A percentile compares a stretch with the other conserved stretches of the same genome.
Conservation (phyloP, 1,140 invertebrate species). For the Ptiloglossa arizonensis region DNA sequence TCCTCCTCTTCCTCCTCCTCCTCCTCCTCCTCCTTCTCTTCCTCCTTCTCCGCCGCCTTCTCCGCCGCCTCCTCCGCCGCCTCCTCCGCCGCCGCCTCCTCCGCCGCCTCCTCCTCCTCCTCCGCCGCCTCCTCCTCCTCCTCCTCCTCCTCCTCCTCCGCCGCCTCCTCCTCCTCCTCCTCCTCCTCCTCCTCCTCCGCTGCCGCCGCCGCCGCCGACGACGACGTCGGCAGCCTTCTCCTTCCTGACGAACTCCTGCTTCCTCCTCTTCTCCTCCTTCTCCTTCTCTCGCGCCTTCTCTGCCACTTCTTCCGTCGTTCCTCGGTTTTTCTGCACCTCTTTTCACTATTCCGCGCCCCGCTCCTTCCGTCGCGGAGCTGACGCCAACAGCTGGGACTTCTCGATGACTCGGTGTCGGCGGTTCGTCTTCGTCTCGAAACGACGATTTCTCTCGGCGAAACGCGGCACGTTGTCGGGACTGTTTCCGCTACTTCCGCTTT, state of each 20-base stretch:
- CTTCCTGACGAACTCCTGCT: conserved; percentile 56
- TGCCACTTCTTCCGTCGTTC: conserved; percentile 68
- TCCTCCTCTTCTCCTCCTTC: conserved; percentile 65
- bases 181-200: conserved; percentile 40
- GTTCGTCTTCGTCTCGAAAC: conserved; percentile 69
- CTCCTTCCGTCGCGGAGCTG: conserved; percentile 76
- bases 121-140: not conserved
- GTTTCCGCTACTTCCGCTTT: conserved; percentile 61
- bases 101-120: conserved; percentile 35
- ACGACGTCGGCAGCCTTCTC: conserved; percentile 64
- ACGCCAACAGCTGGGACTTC: conserved; percentile 76
- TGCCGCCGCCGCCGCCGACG: conserved; percentile 60
- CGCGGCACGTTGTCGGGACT: conserved; percentile 72
- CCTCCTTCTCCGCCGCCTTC: conserved; percentile 42
- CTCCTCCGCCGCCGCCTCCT: conserved; percentile 22
- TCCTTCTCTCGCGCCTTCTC: conserved; percentile 62
- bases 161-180: conserved; percentile 23
- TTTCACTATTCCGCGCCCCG: conserved; percentile 78
- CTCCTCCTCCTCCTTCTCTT: conserved; percentile 25
- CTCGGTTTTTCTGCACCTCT: conserved; percentile 58
- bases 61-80: conserved; percentile 23
- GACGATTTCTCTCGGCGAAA: conserved; percentile 66
- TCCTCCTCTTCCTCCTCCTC: conserved; percentile 38
- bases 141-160: conserved; percentile 19
- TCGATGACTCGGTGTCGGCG: conserved; percentile 72